A percentile compares a stretch with the other conserved stretches of the same genome.
These are phyloP conservation scores for Drosophila tanythrix DNA, from an alignment of 2,888 invertebrate species.

Conservation along the genomic window DNA sequence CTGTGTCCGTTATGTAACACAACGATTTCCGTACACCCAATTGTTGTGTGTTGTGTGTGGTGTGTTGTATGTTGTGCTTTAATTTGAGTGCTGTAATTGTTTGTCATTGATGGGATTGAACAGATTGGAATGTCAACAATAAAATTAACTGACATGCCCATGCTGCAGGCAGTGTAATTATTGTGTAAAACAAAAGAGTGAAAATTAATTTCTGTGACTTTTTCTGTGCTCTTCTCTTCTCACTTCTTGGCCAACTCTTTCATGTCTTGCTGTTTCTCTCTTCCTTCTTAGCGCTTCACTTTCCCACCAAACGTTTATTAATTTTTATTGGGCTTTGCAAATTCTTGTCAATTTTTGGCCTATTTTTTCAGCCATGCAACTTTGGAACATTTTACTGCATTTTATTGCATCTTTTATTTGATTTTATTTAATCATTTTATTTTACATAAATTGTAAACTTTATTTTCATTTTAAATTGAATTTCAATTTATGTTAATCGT, in stretches of 20 bases:
- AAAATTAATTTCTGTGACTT: neutral
- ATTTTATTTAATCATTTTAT: neutral
- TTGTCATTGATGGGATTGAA: slow-evolving; percentile 12
- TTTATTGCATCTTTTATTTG: neutral
- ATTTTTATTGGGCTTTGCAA: neutral
- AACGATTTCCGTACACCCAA: slow-evolving; percentile 36
- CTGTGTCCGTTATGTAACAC: slow-evolving; percentile 52
- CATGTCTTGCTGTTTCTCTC: neutral
- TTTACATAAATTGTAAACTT: neutral
- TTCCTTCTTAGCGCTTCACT: neutral
- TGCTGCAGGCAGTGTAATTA: neutral
- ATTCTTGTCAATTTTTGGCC: neutral
- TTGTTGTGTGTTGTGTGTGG: slow-evolving; percentile 34
- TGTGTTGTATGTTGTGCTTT: slow-evolving; percentile 10
- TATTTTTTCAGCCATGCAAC: neutral
- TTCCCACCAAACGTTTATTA: no score
- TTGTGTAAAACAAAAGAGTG: neutral
- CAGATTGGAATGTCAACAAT: slow-evolving; percentile 42
- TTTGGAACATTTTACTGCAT: neutral
- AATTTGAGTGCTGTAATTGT: slow-evolving; percentile 21
- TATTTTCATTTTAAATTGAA: neutral
- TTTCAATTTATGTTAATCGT: neutral
- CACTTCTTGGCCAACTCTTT: neutral
- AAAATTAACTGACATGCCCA: slow-evolving; percentile 10
- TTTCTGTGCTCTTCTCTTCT: neutral